Evolutionary conservation across 2,888 invertebrate genomes (phyloP), one percentile per base, ranked within the genome.

Genomic region (Clivina fossor): DNA sequence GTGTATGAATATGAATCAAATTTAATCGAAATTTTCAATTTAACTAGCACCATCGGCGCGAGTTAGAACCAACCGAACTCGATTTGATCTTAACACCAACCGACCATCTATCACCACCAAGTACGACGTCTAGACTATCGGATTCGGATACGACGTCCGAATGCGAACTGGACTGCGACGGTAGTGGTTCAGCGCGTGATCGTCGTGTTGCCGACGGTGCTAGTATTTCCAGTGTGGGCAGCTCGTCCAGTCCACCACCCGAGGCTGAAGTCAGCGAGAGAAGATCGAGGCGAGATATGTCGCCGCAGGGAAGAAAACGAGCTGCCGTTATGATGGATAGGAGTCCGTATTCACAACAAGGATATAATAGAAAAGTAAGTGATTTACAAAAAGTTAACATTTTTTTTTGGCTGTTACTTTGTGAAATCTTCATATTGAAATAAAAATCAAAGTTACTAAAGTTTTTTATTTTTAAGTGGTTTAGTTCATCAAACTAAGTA

Each of bases 91-190:
- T 87, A 68, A 85, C 87, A 64, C 84, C 88, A 58, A 84, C 85
- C 66, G 93, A 93, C 76, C 93, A 93, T 75, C 80, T 93, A 66
- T 93, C 93, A 61, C 94, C 95, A 57, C 94, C 90, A 60, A 90
- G 88, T 68, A 93, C 90, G 54, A 81, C 80, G 59, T 72, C 67
- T 13, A 57, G 35, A 82, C 85, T 65, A 89, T 93, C 67, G 82
- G 94, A 65, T 77, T 94, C 94, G 58, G 96, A 96, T 76, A 90
- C 94, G 61, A 93, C 93, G 62, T 93, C 88, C 64, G 86, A 86
- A 73, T 85, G 85, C 69, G 86, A 87, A 70, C 77, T 79, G 66
- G 80, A 80, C 69, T 75, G 73, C 19, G 69, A 71, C 41, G 64
- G 72, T 61, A 74, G 71, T 62, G 50, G 44, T 32, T 54, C 64